A percentile compares a stretch with the other conserved stretches of the same genome.
Evolutionary conservation across 2,888 invertebrate genomes (phyloP).

Genomic region (Leptura quadrifasciata): DNA sequence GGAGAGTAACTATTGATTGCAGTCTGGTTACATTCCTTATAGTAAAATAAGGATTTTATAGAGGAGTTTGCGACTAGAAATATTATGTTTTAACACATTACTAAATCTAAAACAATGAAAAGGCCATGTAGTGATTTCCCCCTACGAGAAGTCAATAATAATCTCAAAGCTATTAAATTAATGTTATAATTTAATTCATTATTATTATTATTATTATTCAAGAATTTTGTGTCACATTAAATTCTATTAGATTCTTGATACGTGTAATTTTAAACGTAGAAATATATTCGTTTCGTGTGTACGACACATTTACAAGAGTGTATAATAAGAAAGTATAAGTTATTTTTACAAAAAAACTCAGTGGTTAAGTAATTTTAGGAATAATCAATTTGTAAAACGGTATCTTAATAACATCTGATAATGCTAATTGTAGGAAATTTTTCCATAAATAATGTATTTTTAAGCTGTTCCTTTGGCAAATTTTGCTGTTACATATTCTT

Average conservation of each 20-base stretch:
- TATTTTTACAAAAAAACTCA: slow-evolving; percentile 21
- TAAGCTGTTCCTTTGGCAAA: slow-evolving; percentile 46
- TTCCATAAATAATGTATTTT: slow-evolving; percentile 51
- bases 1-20: too few species aligned
- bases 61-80: too few species aligned
- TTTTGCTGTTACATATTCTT: slow-evolving; percentile 20
- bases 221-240: neutral
- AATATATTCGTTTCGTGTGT: slow-evolving; percentile 27
- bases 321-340: slow-evolving; percentile 28
- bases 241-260: slow-evolving; percentile 7
- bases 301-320: slow-evolving; percentile 14
- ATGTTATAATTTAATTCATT: too few species aligned
- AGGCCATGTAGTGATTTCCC: too few species aligned
- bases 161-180: too few species aligned
- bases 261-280: slow-evolving; percentile 18
- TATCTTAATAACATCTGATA: slow-evolving; percentile 54
- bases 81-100: too few species aligned
- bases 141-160: too few species aligned
- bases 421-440: slow-evolving; percentile 50
- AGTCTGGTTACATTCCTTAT: too few species aligned
- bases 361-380: slow-evolving; percentile 48
- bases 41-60: too few species aligned
- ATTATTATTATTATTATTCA: neutral
- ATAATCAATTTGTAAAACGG: slow-evolving; percentile 54
- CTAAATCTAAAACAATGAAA: too few species aligned